Conservation (phyloP, 2,888 invertebrate genomes). For the Lordiphosa andalusiaca region DNA sequence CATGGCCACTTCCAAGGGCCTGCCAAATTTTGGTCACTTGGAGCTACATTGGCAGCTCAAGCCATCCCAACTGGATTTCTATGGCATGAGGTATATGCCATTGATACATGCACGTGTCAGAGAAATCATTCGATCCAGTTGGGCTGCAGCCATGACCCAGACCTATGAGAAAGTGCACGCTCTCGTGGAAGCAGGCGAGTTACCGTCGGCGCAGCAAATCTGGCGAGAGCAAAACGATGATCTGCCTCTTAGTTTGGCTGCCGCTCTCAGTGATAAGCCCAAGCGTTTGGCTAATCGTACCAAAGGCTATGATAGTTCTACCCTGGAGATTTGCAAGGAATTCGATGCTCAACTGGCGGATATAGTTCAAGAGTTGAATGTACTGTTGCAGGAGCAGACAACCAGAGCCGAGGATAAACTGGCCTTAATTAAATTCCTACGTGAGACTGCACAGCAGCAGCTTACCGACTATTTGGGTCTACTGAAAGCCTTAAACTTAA, state of each 20-base stretch:
- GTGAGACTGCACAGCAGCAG: constrained; percentile 73
- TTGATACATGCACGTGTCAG: constrained; percentile 86
- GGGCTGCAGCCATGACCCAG: constrained; percentile 77
- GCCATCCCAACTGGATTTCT: constrained; percentile 83
- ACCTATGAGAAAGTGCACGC: constrained; percentile 80
- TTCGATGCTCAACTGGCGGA: constrained; percentile 84
- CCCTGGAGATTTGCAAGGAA: constrained; percentile 86
- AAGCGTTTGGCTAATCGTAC: constrained; percentile 87
- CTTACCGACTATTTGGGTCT: constrained; percentile 70
- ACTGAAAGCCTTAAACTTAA: constrained; percentile 63
- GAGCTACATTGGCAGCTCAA: constrained; percentile 84
- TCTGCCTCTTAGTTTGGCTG: constrained; percentile 81
- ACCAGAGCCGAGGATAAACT: constrained; percentile 73
- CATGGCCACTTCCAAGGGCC: constrained; percentile 85
- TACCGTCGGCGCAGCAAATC: constrained; percentile 68
- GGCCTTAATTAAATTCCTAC: constrained; percentile 75
- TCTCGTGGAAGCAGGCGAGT: constrained; percentile 57
- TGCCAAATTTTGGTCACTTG: constrained; percentile 84
- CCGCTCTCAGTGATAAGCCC: constrained; percentile 76
- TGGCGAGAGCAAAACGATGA: constrained; percentile 87
- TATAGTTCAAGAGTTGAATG: constrained; percentile 85
- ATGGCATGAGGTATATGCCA: constrained; percentile 87
- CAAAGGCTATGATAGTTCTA: constrained; percentile 87
- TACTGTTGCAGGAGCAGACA: constrained; percentile 82
- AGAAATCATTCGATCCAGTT: constrained; percentile 82